These are phyloP conservation scores for Prunella fulvescens DNA, from an alignment of 2,113 vertebrate species.

Conservation along the genomic window DNA sequence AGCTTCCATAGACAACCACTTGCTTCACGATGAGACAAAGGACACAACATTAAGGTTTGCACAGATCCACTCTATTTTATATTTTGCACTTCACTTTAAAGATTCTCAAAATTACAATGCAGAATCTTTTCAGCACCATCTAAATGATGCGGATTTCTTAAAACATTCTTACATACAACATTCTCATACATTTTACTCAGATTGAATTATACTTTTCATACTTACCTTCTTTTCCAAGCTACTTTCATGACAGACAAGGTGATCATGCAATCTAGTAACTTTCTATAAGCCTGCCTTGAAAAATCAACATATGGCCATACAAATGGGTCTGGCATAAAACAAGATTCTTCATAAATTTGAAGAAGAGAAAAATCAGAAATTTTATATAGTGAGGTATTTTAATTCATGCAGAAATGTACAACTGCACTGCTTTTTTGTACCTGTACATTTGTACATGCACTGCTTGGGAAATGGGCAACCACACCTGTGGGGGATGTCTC, in stretches of 20 bases:
- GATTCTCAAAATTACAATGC: neutral
- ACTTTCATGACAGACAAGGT: neutral
- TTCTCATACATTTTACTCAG: neutral
- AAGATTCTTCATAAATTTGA: neutral
- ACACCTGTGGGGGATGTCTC: accelerated
- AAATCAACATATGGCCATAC: neutral
- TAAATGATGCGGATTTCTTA: neutral
- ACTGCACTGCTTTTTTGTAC: neutral
- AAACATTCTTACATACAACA: neutral
- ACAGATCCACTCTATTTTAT: neutral
- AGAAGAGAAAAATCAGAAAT: neutral
- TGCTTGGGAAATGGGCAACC: accelerated
- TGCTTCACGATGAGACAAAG: neutral
- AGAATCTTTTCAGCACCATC: neutral
- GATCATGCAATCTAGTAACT: neutral
- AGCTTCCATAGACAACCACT: neutral
- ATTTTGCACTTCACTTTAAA: neutral
- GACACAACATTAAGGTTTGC: neutral
- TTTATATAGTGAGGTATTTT: neutral
- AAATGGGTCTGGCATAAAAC: neutral
- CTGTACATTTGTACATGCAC: neutral
- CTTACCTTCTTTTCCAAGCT: neutral
- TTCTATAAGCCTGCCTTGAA: neutral
- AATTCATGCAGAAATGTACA: neutral
- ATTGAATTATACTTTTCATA: neutral